Evolutionary conservation across 2,797 vertebrate genomes (phyloP), one percentile per base, ranked within the genome.

Genomic region (Amblyraja radiata): DNA sequence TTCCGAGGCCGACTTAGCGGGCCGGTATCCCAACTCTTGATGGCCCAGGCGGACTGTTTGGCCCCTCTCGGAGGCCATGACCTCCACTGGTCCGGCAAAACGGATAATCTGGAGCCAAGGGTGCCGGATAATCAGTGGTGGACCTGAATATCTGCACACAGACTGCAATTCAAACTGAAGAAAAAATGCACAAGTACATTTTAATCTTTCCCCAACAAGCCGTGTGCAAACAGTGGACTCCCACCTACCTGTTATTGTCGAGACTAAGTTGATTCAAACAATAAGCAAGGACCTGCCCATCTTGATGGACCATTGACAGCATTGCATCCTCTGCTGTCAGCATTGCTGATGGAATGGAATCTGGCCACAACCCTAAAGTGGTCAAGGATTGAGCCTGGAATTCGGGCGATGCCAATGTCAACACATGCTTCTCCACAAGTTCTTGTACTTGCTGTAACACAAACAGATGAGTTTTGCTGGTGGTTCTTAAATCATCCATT

Each of bases 301-400:
- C 98, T 21, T 97, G 96, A 93, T 94, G 95, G 93, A 99, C 97
- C 1, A 96, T 94, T 0, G 98, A 98, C 94, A 99, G 98, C 93
- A 97, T 96, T 0, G 99, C 99, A 93, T 99, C 99, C 94, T 99
- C 98, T 0, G 97, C 96, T 94, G 97, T 97, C 95, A 97, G 96
- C 71, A 98, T 94, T 83, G 96, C 97, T 0, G 97, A 98, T 36
- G 98, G 98, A 16, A 99, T 95, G 74, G 97, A 96, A 93, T 98
- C 97, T 0, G 99, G 99, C 98, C 98, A 99, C n/a, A 99, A 94
- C 0, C 98, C 98, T 0, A 97, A 93, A 94, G 97, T 98, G 94
- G 99, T 96, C 95, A 99, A 95, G 68, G 96, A 96, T 4, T 95
- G 95, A 93, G 96, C 97, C 97, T 97, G 97, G 21, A 95, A 95